Percentiles rank a stretch among this genome's conserved stretches.
phyloP scores from a whole-genome alignment of 1,140 invertebrate species.

The Camponotus vicinus region DNA sequence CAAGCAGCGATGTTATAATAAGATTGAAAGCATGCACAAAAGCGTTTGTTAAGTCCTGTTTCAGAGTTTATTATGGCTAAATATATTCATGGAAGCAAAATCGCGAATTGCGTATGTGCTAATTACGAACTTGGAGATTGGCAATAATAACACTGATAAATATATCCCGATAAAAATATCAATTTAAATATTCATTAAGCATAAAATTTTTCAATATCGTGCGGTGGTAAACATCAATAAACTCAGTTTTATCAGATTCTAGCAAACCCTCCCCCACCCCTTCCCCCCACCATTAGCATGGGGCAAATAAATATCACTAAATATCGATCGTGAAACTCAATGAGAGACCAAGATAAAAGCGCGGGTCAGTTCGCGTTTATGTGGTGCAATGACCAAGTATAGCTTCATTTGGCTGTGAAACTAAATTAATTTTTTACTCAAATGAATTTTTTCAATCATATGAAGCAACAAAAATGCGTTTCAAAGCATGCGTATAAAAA shows the following conservation, averaged over 20 bases:
- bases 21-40: slow-evolving; percentile 1
- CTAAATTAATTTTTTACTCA: background rate
- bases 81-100: slow-evolving; percentile 10
- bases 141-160: slow-evolving; percentile 38
- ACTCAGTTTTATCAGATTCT: background rate
- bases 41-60: slow-evolving; percentile 34
- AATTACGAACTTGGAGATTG: slow-evolving; percentile 24
- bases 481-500: slow-evolving; percentile 1
- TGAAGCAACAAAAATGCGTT: background rate
- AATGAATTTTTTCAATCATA: slow-evolving; percentile 17
- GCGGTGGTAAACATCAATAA: slow-evolving; percentile 27
- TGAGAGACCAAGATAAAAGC: slow-evolving; percentile 43
- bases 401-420: slow-evolving; percentile 39
- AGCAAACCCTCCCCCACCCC: background rate
- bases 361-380: slow-evolving; percentile 20
- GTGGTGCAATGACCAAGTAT: background rate
- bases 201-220: slow-evolving; percentile 13
- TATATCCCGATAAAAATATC: slow-evolving; percentile 7
- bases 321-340: slow-evolving; percentile 47
- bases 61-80: slow-evolving; percentile 19
- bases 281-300: background rate
- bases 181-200: slow-evolving; percentile 35
- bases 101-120: background rate
- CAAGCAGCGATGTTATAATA: slow-evolving; percentile 11
- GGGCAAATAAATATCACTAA: slow-evolving; percentile 56